Evolutionary conservation across 2,888 invertebrate species (phyloP).

Genomic region (Deilephila elpenor): DNA sequence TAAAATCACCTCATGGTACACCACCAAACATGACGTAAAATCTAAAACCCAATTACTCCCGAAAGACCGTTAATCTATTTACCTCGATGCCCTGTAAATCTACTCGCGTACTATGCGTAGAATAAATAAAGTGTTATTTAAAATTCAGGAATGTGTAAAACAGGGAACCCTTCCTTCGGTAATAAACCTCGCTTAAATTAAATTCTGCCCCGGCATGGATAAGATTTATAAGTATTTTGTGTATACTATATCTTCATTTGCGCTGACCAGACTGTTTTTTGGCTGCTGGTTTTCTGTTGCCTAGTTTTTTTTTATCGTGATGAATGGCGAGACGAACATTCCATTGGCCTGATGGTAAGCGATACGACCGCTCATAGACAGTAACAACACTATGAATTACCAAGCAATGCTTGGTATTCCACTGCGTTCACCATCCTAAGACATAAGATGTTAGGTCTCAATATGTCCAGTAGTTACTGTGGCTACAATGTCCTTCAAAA

Average conservation of each 20-base stretch:
- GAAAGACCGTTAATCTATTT: not conserved
- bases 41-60: not conserved
- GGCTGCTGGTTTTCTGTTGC: not conserved
- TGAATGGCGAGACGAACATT: too few species aligned
- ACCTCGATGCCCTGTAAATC: conserved; percentile 8
- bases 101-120: not conserved
- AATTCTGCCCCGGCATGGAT: conserved; percentile 7
- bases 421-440: too few species aligned
- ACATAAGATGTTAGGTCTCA: too few species aligned
- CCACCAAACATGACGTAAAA: not conserved
- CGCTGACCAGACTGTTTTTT: not conserved
- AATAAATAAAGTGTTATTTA: conserved; percentile 18
- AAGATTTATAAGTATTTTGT: conserved; percentile 21
- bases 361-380: too few species aligned
- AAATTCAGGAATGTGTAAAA: conserved; percentile 22
- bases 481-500: too few species aligned
- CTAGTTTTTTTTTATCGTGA: too few species aligned
- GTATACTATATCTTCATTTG: conserved; percentile 9
- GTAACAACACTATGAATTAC: too few species aligned
- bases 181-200: conserved; percentile 22
- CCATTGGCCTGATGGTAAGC: too few species aligned
- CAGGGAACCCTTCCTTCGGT: conserved; percentile 4
- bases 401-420: too few species aligned
- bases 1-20: not conserved
- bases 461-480: too few species aligned